Percentiles rank a stretch among this genome's conserved stretches.
Evolutionary conservation across 2,888 invertebrate genomes (phyloP).

Genomic region (Pantelozetes paolii): DNA sequence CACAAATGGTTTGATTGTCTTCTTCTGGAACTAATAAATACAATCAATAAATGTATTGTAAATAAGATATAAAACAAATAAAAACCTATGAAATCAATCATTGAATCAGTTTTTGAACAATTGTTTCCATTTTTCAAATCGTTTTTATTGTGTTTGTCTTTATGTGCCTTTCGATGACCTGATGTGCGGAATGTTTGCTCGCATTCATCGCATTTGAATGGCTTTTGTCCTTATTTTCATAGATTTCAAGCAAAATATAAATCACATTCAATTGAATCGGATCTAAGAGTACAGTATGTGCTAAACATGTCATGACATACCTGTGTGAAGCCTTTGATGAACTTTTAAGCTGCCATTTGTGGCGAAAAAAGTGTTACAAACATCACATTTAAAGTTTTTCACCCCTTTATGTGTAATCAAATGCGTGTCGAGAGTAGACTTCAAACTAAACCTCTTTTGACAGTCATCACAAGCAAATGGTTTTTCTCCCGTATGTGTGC

Average conservation of each 20-base stretch:
- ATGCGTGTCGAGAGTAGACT: slow-evolving; percentile 54
- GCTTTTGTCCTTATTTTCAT: slow-evolving; percentile 65
- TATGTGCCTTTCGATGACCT: slow-evolving; percentile 64
- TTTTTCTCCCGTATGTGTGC: slow-evolving; percentile 58
- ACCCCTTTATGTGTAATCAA: slow-evolving; percentile 55
- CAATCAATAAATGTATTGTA: too few species aligned
- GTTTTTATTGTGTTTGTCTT: slow-evolving; percentile 57
- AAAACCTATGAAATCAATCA: too few species aligned
- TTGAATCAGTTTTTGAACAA: too few species aligned
- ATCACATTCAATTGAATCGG: slow-evolving; percentile 41
- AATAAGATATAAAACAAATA: too few species aligned
- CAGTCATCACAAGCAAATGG: slow-evolving; percentile 54
- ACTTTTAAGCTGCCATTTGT: slow-evolving; percentile 56
- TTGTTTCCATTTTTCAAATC: background rate
- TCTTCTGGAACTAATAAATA: too few species aligned
- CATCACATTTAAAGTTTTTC: slow-evolving; percentile 51
- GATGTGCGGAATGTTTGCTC: slow-evolving; percentile 62
- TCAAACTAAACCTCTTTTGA: slow-evolving; percentile 47
- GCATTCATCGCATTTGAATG: slow-evolving; percentile 80
- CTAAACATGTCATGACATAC: slow-evolving; percentile 46
- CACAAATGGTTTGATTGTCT: too few species aligned
- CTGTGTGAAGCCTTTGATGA: slow-evolving; percentile 54
- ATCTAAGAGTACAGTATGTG: background rate
- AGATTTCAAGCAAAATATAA: too few species aligned
- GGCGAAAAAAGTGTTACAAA: slow-evolving; percentile 55